Evolutionary conservation across 2,888 invertebrate genomes (phyloP).

Genomic region (Leptodirus hochenwartii): DNA sequence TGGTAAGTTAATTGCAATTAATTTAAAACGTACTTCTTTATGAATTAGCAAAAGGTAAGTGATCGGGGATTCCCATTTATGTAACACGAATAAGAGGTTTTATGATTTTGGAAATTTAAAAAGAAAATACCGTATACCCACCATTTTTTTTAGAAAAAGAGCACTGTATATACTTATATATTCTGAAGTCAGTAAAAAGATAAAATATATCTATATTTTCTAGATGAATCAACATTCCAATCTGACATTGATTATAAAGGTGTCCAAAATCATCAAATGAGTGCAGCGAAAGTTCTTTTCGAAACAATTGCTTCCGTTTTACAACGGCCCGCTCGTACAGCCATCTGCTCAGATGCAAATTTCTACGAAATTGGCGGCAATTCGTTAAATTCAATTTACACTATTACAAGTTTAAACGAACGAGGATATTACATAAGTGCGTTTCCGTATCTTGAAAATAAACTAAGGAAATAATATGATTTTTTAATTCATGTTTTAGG

Average conservation of each 20-base stretch:
- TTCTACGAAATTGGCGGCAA: conserved; percentile 79
- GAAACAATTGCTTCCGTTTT: conserved; percentile 56
- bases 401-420: conserved; percentile 57
- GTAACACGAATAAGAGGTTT: too few relatives aligned
- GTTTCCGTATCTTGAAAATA: too few relatives aligned
- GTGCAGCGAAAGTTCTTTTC: conserved; percentile 50
- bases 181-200: too few relatives aligned
- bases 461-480: not conserved
- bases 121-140: too few relatives aligned
- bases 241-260: conserved; percentile 48
- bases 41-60: not conserved
- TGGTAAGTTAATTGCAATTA: conserved; percentile 25
- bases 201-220: conserved; percentile 10
- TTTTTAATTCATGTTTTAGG: conserved; percentile 24
- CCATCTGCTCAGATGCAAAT: conserved; percentile 44
- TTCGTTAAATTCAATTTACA: conserved; percentile 69
- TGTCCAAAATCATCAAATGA: conserved; percentile 36
- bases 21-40: not conserved
- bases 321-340: conserved; percentile 41
- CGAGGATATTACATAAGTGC: conserved; percentile 59
- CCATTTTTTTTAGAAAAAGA: too few relatives aligned
- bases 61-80: not conserved
- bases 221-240: conserved; percentile 35
- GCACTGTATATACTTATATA: too few relatives aligned
- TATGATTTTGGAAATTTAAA: too few relatives aligned